phyloP scores from a whole-genome alignment of 2,888 invertebrate genomes.

The Synanthedon tipuliformis region DNA sequence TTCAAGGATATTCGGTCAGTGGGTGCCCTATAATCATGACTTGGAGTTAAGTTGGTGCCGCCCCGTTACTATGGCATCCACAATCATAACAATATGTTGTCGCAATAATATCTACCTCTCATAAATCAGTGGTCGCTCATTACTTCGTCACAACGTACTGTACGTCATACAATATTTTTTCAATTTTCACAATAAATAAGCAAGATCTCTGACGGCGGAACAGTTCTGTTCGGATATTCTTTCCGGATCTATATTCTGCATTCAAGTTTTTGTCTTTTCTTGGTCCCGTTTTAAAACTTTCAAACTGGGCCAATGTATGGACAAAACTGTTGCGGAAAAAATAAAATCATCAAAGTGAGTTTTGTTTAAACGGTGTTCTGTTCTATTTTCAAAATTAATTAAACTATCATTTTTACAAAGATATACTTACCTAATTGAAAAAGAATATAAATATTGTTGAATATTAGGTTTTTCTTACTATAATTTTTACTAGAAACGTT shows the following conservation, averaged over 20 bases:
- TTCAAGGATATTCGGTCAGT: background rate
- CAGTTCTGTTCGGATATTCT: background rate
- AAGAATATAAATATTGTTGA: too few species aligned
- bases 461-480: too few species aligned
- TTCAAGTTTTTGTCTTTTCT: background rate
- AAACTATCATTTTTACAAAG: too few species aligned
- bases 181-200: background rate
- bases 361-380: conserved; percentile 4
- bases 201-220: background rate
- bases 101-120: background rate
- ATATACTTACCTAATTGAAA: too few species aligned
- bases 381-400: background rate
- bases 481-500: too few species aligned
- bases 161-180: background rate
- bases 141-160: background rate
- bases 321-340: conserved; percentile 64
- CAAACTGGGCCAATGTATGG: conserved; percentile 75
- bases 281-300: conserved; percentile 10
- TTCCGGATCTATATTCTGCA: background rate
- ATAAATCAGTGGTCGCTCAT: background rate
- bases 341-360: conserved; percentile 48
- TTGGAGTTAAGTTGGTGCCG: conserved; percentile 16
- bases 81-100: conserved; percentile 31
- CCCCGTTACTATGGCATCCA: conserved; percentile 44
- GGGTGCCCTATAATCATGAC: conserved; percentile 15